Evolutionary conservation across 2,797 vertebrate genomes (phyloP), one percentile per base, ranked within the genome.

Genomic region (Tragelaphus oryx): DNA sequence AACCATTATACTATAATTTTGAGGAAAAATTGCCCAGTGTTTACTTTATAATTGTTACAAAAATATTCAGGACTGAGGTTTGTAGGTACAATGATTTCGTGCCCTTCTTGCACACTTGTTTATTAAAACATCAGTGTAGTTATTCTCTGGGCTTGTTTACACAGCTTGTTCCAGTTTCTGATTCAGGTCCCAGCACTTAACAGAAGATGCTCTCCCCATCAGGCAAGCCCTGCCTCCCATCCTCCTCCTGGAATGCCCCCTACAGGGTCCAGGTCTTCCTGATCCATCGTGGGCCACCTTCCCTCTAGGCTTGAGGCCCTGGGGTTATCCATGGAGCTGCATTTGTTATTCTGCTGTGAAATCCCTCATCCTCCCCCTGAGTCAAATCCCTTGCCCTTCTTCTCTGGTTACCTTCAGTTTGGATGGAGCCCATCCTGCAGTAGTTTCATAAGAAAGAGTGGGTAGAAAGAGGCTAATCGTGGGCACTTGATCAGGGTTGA

Each of bases 81-180:
- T 11, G 4, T 9, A 6, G 74, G 9, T 4, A 1, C 4, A 2
- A 0, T 5, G 17, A 2, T 8, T 1, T 0, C 18, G 1, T 22
- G 16, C 28, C 14, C 24, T 62, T 52, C 28, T 33, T 1, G 30
- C 3, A 4, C 9, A 13, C 62, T 65, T 88, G 8, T 55, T 52
- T 8, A 5, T 13, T 65, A 3, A 8, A 4, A 3, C 20, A 1
- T 89, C 10, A 41, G 33, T 0, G 0, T 4, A 6, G 26, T 14
- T 20, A 8, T n/a, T 5, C 2, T 59, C 17, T 54, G 24, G 28
- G 44, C 62, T 59, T n/a, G 13, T 28, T 62, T 79, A 60, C 26
- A 9, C 26, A 57, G 22, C 79, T 55, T 62, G 18, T 14, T 76
- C 22, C 76, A 10, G 5, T 37, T 74, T 30, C 46, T 28, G 26